Evolutionary conservation across 2,888 invertebrate species (phyloP).

Genomic region (Myopa testacea): DNA sequence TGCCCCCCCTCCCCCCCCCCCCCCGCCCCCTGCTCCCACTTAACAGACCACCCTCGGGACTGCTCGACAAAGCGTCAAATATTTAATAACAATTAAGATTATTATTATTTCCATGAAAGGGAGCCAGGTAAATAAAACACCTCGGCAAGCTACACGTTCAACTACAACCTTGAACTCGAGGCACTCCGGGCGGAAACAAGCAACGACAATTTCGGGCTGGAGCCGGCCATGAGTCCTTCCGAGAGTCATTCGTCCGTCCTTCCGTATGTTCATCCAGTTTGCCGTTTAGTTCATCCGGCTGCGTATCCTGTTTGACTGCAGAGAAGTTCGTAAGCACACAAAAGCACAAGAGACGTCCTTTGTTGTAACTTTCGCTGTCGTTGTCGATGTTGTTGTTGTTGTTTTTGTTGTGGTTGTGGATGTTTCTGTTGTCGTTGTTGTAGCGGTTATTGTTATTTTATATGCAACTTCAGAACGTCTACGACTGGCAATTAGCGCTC

Average conservation of each 20-base stretch:
- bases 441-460: constrained; percentile 7
- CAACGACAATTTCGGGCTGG: no score
- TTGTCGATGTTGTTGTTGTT: background rate
- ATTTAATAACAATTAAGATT: constrained; percentile 24
- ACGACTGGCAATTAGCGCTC: constrained; percentile 21
- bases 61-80: constrained; percentile 14
- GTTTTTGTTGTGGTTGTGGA: background rate
- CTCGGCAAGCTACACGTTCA: background rate
- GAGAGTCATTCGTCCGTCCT: constrained; percentile 7
- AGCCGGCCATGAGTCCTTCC: background rate
- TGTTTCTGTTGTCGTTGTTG: background rate
- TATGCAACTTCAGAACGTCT: constrained; percentile 16
- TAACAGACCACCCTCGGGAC: background rate
- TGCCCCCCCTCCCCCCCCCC: background rate
- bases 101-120: constrained; percentile 1
- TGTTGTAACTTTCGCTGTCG: constrained; percentile 16
- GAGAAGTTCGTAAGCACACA: background rate
- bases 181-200: background rate
- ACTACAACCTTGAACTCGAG: constrained; percentile 2
- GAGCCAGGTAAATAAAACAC: background rate
- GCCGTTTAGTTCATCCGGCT: constrained; percentile 17
- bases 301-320: constrained; percentile 27
- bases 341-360: constrained; percentile 9
- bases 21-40: background rate
- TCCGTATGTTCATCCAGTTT: background rate